Conservation (phyloP, 1,140 invertebrate genomes). For the Holotrichia oblita region DNA sequence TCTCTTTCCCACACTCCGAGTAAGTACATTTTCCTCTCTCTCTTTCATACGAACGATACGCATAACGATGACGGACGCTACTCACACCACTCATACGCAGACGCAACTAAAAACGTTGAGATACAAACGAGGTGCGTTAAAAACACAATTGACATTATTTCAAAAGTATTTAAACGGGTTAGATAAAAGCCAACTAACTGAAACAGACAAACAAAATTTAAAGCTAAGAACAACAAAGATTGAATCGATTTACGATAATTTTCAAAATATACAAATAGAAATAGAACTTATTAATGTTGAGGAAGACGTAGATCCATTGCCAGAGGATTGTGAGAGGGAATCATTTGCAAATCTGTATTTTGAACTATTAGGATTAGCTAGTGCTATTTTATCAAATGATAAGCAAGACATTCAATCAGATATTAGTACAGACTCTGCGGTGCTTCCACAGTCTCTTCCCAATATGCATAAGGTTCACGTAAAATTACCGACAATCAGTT, state of each 20-base stretch:
- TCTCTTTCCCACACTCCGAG: too few species aligned
- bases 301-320: not conserved
- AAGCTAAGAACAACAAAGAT: not conserved
- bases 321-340: not conserved
- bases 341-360: constrained; percentile 5
- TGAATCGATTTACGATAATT: not conserved
- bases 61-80: too few species aligned
- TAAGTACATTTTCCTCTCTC: too few species aligned
- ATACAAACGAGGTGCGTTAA: constrained; percentile 26
- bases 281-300: not conserved
- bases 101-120: constrained; percentile 13
- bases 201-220: not conserved
- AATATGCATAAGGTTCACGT: not conserved
- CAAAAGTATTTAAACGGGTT: constrained; percentile 14
- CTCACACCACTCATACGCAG: too few species aligned
- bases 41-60: too few species aligned
- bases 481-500: constrained; percentile 34
- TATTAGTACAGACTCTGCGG: not conserved
- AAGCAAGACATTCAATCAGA: constrained; percentile 21
- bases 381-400: not conserved
- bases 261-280: constrained; percentile 2
- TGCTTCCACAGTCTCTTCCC: not conserved
- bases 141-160: constrained; percentile 8
- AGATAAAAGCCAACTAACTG: not conserved
- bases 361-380: not conserved